These are phyloP conservation scores for Periophthalmodon schlosseri DNA, from an alignment of 2,113 vertebrate species.

Conservation along the genomic window DNA sequence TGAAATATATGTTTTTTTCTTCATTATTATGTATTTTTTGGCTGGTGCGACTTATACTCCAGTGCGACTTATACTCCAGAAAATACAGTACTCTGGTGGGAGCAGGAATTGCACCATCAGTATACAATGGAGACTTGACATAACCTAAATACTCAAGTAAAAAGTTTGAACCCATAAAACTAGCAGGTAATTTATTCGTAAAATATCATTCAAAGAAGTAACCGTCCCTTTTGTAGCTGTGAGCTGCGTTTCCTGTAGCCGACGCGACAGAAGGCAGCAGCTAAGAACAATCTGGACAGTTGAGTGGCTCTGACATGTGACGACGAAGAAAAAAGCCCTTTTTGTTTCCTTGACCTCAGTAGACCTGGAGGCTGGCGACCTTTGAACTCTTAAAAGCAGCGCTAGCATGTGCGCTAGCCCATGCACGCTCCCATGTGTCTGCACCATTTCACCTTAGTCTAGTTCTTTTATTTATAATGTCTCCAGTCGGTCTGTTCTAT, in stretches of 20 bases:
- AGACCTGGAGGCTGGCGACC: neutral
- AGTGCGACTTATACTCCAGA: too few relatives aligned
- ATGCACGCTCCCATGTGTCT: neutral
- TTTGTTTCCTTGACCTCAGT: neutral
- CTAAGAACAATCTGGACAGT: neutral
- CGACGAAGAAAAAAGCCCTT: neutral
- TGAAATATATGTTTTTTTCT: too few relatives aligned
- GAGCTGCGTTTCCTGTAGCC: neutral
- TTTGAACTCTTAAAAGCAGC: slow-evolving; percentile 13
- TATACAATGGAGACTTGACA: too few relatives aligned
- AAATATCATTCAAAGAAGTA: too few relatives aligned
- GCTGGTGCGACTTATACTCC: too few relatives aligned
- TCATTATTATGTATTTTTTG: too few relatives aligned
- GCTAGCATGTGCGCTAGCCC: neutral
- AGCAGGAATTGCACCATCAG: too few relatives aligned
- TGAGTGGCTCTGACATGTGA: neutral
- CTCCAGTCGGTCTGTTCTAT: slow-evolving; percentile 37
- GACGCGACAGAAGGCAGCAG: slow-evolving; percentile 19
- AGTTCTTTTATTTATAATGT: slow-evolving; percentile 31
- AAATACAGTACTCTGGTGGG: too few relatives aligned
- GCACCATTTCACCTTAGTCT: slow-evolving; percentile 23
- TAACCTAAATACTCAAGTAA: too few relatives aligned
- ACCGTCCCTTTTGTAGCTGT: neutral
- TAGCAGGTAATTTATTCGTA: too few relatives aligned
- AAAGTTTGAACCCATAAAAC: too few relatives aligned